Evolutionary conservation across 2,113 vertebrate species (phyloP).

Genomic region (Talpa occidentalis): DNA sequence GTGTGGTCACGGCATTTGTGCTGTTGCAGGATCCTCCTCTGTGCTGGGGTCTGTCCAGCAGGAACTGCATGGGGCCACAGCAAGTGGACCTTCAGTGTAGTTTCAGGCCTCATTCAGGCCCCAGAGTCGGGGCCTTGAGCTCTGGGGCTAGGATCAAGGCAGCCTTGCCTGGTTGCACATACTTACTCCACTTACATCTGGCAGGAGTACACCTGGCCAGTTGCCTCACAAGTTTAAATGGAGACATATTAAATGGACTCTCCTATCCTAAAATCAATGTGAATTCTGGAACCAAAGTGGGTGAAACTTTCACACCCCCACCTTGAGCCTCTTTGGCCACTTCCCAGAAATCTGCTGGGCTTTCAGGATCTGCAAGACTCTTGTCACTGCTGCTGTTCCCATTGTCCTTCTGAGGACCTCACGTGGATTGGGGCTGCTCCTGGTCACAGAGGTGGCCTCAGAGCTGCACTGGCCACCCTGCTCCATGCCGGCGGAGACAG

Average conservation of each 20-base stretch:
- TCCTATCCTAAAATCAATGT: neutral
- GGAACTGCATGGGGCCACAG: no score
- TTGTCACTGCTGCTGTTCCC: no score
- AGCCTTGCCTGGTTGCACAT: neutral
- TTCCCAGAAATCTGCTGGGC: neutral
- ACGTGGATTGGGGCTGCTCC: no score
- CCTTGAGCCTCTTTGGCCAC: neutral
- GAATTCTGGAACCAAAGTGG: neutral
- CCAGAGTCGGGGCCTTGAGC: no score
- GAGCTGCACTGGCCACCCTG: no score
- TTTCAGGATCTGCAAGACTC: fast-evolving
- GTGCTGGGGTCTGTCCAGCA: neutral
- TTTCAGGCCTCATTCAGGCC: neutral
- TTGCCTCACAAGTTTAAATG: neutral
- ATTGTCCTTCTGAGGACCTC: neutral
- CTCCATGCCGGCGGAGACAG: neutral
- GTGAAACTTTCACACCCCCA: no score
- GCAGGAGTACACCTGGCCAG: neutral
- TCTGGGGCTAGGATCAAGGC: no score
- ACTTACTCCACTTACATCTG: neutral
- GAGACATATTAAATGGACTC: neutral
- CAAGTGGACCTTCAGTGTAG: no score
- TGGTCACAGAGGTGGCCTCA: neutral
- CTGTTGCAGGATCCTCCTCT: neutral
- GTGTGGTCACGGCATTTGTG: neutral